phyloP scores from a whole-genome alignment of 1,140 invertebrate species.

The Melipona quadrifasciata region DNA sequence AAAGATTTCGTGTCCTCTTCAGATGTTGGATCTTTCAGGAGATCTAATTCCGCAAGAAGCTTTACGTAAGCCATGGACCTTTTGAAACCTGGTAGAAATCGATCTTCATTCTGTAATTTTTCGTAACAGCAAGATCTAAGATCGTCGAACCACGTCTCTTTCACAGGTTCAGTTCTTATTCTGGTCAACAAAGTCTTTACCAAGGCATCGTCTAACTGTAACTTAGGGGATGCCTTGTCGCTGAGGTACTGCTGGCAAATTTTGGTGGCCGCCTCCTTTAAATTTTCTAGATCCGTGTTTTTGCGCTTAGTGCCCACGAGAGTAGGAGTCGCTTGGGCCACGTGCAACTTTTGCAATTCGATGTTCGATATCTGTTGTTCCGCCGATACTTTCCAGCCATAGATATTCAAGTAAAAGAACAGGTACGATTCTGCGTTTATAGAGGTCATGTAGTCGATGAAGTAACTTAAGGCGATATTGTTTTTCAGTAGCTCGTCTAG shows the following conservation, averaged over 20 bases:
- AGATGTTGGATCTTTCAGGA: conserved; percentile 83
- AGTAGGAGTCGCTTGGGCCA: conserved; percentile 64
- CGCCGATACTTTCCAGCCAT: conserved; percentile 90
- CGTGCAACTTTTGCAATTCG: conserved; percentile 82
- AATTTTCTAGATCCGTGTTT: conserved; percentile 82
- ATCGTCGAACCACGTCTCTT: conserved; percentile 93
- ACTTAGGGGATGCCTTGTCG: conserved; percentile 86
- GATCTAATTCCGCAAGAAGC: conserved; percentile 89
- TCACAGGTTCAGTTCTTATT: conserved; percentile 85
- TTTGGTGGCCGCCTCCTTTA: conserved; percentile 89
- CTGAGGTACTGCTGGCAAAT: conserved; percentile 93
- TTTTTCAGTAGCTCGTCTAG: conserved; percentile 91
- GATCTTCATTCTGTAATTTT: conserved; percentile 85
- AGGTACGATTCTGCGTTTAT: conserved; percentile 89
- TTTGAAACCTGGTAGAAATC: conserved; percentile 88
- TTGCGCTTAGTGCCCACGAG: conserved; percentile 67
- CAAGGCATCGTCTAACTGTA: conserved; percentile 86
- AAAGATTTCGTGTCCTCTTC: conserved; percentile 84
- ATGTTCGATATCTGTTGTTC: conserved; percentile 89
- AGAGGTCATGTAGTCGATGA: conserved; percentile 90
- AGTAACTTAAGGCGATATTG: conserved; percentile 90
- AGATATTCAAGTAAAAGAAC: conserved; percentile 92
- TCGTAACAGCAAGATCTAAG: conserved; percentile 88
- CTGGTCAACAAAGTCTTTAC: conserved; percentile 85
- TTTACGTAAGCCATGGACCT: conserved; percentile 87